A percentile compares a stretch with the other conserved stretches of the same genome.
Evolutionary conservation across 2,113 vertebrate genomes (phyloP).

Genomic region (Fulica atra): DNA sequence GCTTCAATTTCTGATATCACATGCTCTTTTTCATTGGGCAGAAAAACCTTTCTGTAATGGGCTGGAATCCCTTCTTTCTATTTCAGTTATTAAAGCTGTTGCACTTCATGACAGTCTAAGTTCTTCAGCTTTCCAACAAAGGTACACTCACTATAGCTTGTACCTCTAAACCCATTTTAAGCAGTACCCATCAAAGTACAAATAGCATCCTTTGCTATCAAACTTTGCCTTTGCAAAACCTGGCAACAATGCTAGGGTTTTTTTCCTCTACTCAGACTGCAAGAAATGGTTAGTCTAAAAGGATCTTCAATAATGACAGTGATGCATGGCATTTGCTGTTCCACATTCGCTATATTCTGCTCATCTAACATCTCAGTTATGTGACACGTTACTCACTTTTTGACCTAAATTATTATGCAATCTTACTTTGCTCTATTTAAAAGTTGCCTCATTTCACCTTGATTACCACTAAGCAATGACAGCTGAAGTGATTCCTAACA

Average conservation of each 20-base stretch:
- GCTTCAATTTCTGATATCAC: background rate
- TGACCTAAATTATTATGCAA: conserved; percentile 46
- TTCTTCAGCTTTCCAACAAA: background rate
- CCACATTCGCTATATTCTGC: background rate
- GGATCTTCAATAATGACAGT: background rate
- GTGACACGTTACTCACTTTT: background rate
- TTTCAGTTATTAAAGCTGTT: background rate
- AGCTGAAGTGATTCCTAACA: conserved; percentile 10
- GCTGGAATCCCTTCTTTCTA: background rate
- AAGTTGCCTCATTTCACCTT: conserved; percentile 45
- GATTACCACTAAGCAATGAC: background rate
- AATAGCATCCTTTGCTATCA: background rate
- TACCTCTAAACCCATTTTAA: background rate
- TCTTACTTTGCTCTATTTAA: background rate
- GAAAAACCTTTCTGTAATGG: background rate
- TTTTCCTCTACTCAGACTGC: background rate
- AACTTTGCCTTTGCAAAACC: background rate
- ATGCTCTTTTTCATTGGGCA: background rate
- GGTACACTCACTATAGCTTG: background rate
- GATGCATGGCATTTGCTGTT: background rate
- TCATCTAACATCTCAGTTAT: background rate
- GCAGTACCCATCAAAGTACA: background rate
- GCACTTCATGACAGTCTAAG: background rate
- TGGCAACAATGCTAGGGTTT: background rate
- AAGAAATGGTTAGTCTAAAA: background rate